Percentiles rank a stretch among this genome's conserved stretches.
Evolutionary conservation across 92 coral and sea anemone genomes (phyloP).

Genomic region (Paramuricea clavata): DNA sequence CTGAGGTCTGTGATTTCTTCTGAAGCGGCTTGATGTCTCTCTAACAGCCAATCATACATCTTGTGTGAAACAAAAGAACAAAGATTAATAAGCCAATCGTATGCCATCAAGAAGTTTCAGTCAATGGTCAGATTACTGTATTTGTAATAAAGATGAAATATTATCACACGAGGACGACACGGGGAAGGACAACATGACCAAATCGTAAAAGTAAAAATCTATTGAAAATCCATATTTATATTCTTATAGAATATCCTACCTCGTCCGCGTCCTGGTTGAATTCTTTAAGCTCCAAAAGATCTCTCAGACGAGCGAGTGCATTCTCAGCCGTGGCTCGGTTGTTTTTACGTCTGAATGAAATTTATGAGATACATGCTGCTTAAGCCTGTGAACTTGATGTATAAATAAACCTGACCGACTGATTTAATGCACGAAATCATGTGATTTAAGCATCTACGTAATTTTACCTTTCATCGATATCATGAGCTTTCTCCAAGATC

Average conservation of each 20-base stretch:
- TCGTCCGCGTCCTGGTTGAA: conserved; percentile 99
- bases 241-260: conserved; percentile 56
- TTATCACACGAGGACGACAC: no score
- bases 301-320: conserved; percentile 87
- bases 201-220: not conserved
- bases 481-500: conserved; percentile 94
- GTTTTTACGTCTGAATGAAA: conserved; percentile 79
- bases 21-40: conserved; percentile 89
- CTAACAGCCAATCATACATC: conserved; percentile 99
- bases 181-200: not conserved
- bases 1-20: conserved; percentile 95
- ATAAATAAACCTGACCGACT: not conserved
- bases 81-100: not conserved
- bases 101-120: no score
- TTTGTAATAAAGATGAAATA: no score
- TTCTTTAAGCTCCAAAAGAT: conserved; percentile 89
- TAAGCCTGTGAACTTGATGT: not conserved
- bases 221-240: not conserved
- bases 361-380: not conserved
- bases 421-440: not conserved
- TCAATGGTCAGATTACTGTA: no score
- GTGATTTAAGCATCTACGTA: not conserved
- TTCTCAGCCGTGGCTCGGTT: conserved; percentile 92
- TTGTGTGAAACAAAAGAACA: conserved; percentile 5
- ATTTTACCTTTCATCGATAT: conserved; percentile 86